A percentile compares a stretch with the other conserved stretches of the same genome.
Evolutionary conservation across 2,888 invertebrate species (phyloP).

Genomic region (Lumbricus terrestris): DNA sequence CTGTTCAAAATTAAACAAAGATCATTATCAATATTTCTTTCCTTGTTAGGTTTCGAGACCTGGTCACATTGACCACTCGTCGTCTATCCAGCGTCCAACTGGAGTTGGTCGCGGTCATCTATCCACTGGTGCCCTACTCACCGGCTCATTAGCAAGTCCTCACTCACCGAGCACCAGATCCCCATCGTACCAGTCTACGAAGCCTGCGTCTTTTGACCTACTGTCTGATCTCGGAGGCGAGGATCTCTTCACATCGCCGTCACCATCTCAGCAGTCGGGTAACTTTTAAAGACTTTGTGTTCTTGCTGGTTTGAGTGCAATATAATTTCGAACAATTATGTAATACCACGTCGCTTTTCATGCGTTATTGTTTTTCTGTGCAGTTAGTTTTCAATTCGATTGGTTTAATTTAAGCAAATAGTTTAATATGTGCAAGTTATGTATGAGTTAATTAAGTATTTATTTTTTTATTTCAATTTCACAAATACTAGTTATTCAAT

Average conservation of each 20-base stretch:
- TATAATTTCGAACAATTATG: neutral
- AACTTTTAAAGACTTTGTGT: neutral
- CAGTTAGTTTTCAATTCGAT: neutral
- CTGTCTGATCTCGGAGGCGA: neutral
- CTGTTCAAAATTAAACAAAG: too few species aligned
- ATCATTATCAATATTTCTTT: too few species aligned
- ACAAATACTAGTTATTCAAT: too few species aligned
- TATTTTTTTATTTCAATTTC: too few species aligned
- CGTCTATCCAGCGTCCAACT: slow-evolving; percentile 11
- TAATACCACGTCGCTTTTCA: neutral
- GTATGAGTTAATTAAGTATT: too few species aligned
- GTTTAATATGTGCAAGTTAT: neutral
- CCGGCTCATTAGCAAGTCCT: slow-evolving; percentile 5
- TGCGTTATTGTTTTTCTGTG: too few species aligned
- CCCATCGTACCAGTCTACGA: neutral
- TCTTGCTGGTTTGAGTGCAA: neutral
- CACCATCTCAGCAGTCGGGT: neutral
- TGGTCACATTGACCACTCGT: neutral
- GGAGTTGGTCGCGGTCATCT: neutral
- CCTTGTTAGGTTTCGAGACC: neutral
- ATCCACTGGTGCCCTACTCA: neutral
- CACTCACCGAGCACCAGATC: neutral
- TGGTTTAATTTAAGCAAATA: neutral
- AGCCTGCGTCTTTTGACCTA: neutral
- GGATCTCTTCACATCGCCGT: neutral